Base-by-base conservation (phyloP, 2,797 vertebrate species). In the Gallinago solitaria region DNA sequence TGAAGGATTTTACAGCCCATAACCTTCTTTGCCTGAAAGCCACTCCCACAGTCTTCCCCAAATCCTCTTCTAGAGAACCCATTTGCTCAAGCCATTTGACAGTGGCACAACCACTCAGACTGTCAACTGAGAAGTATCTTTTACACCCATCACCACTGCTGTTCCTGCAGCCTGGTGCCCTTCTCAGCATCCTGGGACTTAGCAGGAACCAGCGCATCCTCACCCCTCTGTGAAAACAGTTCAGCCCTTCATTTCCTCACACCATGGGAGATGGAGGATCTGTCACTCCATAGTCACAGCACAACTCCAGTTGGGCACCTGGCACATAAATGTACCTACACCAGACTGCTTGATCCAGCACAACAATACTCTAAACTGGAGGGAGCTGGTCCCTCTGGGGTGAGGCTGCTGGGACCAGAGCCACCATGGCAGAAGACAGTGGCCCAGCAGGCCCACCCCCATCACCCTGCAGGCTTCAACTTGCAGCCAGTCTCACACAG, bases 21-120 rank as follows among this genome's bases (percentile, higher is more conserved):
- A 86, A 82, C 59, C 33, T 78, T 65, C 65, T 90, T 83, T 35
- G 30, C 54, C 70, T 68, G 41, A 37, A 94, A 94, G 73, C 79
- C 4, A 3, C 50, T 88, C 73, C 50, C 69, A 48, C 5, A 32
- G 32, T 61, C 73, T 51, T 87, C 63, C 83, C 30, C 0, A 0
- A 50, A 27, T 24, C 61, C 76, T 85, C 50, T 73, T 90, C 83
- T 77, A 93, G 53, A 83, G 50, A 47, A 15, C 23, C 32, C 74
- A 73, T 83, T 82, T 83, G 57, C 35, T 89, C 33, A 68, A 80
- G 33, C 43, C 68, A 20, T 37, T 53, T 77, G 71, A 83, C 21
- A 23, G 54, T 14, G 54, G 68, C 63, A 78, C 73, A 83, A 56
- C 5, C 24, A 16, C 50, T 39, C 61, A 47, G 45, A 24, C 27